Evolutionary conservation across 2,888 invertebrate species (phyloP).

Genomic region (Smittia aterrima): DNA sequence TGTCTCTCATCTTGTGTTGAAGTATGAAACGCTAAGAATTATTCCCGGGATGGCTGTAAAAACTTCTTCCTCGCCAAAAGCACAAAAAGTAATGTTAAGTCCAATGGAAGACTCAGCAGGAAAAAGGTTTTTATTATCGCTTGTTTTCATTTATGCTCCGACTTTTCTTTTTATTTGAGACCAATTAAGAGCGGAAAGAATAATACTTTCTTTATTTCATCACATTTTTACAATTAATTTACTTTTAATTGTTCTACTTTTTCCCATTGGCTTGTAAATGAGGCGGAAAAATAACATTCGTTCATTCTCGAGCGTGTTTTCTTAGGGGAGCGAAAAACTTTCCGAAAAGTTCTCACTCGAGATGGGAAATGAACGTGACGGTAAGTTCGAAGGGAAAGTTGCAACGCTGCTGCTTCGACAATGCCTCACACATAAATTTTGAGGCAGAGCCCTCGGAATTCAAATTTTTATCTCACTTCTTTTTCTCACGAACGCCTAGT

Average conservation of each 20-base stretch:
- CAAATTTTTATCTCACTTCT: background rate
- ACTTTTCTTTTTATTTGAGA: slow-evolving; percentile 9
- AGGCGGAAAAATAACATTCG: background rate
- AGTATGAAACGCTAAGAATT: slow-evolving; percentile 23
- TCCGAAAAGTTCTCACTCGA: background rate
- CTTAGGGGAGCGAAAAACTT: background rate
- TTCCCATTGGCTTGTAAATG: slow-evolving; percentile 5
- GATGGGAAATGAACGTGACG: background rate
- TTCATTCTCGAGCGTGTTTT: background rate
- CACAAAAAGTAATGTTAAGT: background rate
- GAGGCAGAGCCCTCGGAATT: background rate
- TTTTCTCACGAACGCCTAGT: background rate
- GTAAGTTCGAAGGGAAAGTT: too few relatives aligned
- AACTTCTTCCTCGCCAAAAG: background rate
- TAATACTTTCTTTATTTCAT: slow-evolving; percentile 12
- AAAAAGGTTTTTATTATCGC: slow-evolving; percentile 14
- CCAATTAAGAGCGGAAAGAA: slow-evolving; percentile 3
- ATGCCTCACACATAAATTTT: background rate
- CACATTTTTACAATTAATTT: slow-evolving; percentile 35
- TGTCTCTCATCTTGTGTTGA: slow-evolving; percentile 18
- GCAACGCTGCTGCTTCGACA: too few relatives aligned
- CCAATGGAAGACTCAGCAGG: background rate
- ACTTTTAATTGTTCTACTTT: slow-evolving; percentile 31
- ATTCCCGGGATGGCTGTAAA: background rate
- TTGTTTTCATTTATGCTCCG: background rate